Conservation (phyloP, 2,888 invertebrate species). For the Drosophila ustulata region DNA sequence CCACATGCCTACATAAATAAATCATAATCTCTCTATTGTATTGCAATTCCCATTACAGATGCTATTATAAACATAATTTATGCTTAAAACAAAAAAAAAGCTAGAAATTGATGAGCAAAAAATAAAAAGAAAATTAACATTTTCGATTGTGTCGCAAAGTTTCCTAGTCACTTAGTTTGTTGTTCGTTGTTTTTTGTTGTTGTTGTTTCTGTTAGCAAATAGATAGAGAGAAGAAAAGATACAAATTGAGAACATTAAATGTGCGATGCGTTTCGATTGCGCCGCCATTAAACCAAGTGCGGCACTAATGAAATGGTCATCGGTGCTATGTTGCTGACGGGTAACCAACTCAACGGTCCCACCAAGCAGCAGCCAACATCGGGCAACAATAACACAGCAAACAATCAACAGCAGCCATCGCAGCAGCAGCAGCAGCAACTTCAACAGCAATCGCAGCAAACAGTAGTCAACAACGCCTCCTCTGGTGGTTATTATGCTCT, state of each 20-base stretch:
- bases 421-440: conserved; percentile 43
- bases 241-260: conserved; percentile 25
- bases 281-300: conserved; percentile 72
- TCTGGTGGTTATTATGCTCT: conserved; percentile 85
- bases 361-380: conserved; percentile 60
- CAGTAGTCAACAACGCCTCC: conserved; percentile 35
- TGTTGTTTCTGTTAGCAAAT: conserved; percentile 31
- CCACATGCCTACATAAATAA: conserved; percentile 32
- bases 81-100: conserved; percentile 42
- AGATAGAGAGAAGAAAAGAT: background rate
- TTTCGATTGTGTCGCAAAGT: conserved; percentile 38
- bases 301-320: conserved; percentile 85
- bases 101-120: background rate
- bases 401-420: conserved; percentile 45
- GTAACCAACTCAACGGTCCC: conserved; percentile 82
- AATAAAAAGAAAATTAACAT: conserved; percentile 25
- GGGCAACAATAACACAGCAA: conserved; percentile 38
- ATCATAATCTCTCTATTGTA: conserved; percentile 61
- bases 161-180: conserved; percentile 34
- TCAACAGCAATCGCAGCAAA: conserved; percentile 20
- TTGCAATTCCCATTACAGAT: conserved; percentile 76
- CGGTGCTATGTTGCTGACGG: conserved; percentile 85
- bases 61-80: conserved; percentile 49
- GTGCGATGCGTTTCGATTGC: conserved; percentile 57
- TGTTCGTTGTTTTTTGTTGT: conserved; percentile 37